A percentile compares a stretch with the other conserved stretches of the same genome.
Evolutionary conservation across 2,113 vertebrate genomes (phyloP).

Genomic region (Agelaius tricolor): DNA sequence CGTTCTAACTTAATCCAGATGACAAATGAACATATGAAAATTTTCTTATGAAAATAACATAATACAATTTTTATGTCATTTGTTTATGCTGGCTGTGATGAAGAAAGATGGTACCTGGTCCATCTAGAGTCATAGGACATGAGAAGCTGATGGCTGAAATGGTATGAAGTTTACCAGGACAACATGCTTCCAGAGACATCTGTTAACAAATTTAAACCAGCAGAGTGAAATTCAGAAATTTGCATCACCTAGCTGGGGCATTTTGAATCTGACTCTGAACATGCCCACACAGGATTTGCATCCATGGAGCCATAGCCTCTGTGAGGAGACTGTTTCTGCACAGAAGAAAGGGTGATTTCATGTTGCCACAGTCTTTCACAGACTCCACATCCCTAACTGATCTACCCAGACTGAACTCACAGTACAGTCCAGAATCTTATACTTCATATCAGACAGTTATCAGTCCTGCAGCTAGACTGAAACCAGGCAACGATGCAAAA

Average conservation of each 20-base stretch:
- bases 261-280: conserved; percentile 14
- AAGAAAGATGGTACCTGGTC: neutral
- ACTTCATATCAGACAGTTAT: neutral
- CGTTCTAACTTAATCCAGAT: neutral
- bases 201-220: neutral
- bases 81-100: neutral
- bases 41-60: neutral
- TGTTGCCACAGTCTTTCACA: neutral
- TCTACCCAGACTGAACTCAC: neutral
- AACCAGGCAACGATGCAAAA: neutral
- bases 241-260: neutral
- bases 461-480: neutral
- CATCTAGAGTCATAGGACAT: neutral
- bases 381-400: neutral
- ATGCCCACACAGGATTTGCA: neutral
- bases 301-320: neutral
- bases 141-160: neutral
- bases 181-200: neutral
- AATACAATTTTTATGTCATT: neutral
- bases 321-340: neutral
- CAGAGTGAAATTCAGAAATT: neutral
- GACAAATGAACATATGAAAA: neutral
- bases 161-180: neutral
- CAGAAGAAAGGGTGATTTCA: neutral
- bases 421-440: neutral